Conservation (phyloP, 2,888 invertebrate species). For the Polietes domitor region DNA sequence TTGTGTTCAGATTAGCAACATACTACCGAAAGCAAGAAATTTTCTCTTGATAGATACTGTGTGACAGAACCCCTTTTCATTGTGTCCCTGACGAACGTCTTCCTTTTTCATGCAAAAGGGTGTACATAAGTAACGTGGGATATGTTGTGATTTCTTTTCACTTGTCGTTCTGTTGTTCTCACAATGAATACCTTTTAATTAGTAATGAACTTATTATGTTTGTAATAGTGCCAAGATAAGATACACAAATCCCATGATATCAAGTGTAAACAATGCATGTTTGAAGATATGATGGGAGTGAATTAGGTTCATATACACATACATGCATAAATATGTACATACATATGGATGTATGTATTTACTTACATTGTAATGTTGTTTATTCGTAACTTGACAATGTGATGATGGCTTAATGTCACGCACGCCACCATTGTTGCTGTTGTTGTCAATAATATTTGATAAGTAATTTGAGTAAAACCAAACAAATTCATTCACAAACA, state of each 20-base stretch:
- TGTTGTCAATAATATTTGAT: slow-evolving; percentile 47
- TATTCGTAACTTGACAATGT: not conserved
- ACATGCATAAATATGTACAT: not conserved
- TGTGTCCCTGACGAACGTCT: no score
- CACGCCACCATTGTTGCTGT: slow-evolving; percentile 20
- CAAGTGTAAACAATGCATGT: slow-evolving; percentile 24
- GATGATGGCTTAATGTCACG: slow-evolving; percentile 48
- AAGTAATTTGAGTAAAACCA: slow-evolving; percentile 63
- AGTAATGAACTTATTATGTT: slow-evolving; percentile 32
- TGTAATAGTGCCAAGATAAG: slow-evolving; percentile 36
- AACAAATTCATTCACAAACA: slow-evolving; percentile 54
- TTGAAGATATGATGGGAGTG: not conserved
- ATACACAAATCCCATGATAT: slow-evolving; percentile 28
- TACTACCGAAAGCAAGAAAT: no score
- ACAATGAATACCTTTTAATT: slow-evolving; percentile 38
- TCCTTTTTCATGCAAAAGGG: no score
- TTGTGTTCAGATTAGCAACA: no score
- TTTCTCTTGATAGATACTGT: no score
- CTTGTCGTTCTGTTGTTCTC: no score
- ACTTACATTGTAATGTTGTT: not conserved
- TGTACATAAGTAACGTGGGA: slow-evolving; percentile 3
- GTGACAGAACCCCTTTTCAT: no score
- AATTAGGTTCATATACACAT: not conserved
- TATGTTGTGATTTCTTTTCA: not conserved
- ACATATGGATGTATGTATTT: not conserved